Evolutionary conservation across 2,888 invertebrate species (phyloP), one percentile per base, ranked within the genome.

Genomic region (Perizoma flavofasciatum): DNA sequence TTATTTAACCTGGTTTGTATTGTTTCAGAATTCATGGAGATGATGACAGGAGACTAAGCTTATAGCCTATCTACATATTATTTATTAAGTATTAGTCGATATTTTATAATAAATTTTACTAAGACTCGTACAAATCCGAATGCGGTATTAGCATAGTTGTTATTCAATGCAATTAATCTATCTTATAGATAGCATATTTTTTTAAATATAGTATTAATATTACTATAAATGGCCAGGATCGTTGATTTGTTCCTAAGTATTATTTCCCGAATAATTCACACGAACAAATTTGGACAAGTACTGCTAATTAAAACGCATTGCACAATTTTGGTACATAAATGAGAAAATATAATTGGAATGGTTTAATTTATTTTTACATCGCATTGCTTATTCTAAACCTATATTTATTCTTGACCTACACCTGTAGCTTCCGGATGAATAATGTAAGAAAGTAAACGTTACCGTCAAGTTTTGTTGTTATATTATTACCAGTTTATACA

Each of bases 1-100:
- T 2, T 3, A 22, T 22, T 22, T 22, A 2, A 3, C 22, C 22
- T 22, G 1, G 34, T 10, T 69, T 67, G 68, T 55, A 74, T 83
- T 75, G 71, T 93, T 93, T 57, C 93, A 97, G 97, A 97, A 93
- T 97, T 97, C 93, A 97, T 97, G 97, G 97, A 97, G 92, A 97
- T 97, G 97, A 97, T 97, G 97, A 97, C 97, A 81, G 97, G 97
- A 79, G 96, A 97, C 88, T 97, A 95, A 94, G 73, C 64, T 63
- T 66, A 66, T 58, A 58, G 62, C 66, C 64, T 64, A 69, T 54
- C 52, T 54, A 49, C 33, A 8, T 64, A 59, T 61, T 61, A 66
- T 67, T 74, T 73, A 81, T 74, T 73, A 81, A 78, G 77, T 78
- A 82, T 83, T 79, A 79, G 81, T 84, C 87, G 80, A 81, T 71